Conservation (phyloP, 2,888 invertebrate genomes). For the Teleiodes luculella region DNA sequence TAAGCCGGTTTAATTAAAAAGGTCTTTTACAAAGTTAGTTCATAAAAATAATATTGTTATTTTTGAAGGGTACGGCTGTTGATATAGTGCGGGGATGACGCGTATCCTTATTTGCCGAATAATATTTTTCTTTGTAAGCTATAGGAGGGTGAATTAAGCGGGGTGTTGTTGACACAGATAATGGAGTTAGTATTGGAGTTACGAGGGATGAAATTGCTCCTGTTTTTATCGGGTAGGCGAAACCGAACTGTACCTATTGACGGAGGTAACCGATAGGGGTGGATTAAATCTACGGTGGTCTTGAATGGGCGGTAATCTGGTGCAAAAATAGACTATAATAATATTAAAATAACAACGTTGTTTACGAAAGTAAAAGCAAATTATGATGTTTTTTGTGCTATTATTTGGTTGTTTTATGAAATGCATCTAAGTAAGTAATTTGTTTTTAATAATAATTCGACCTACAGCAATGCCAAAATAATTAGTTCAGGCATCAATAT, state of each 20-base stretch:
- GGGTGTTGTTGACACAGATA: slow-evolving; percentile 63
- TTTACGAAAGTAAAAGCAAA: not conserved
- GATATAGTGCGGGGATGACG: slow-evolving; percentile 41
- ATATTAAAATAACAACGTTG: too few species aligned
- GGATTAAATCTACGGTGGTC: not conserved
- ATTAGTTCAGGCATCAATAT: not conserved
- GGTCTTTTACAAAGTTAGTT: slow-evolving; percentile 51
- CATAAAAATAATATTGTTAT: slow-evolving; percentile 72
- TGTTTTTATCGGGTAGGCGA: slow-evolving; percentile 24
- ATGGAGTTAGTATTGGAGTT: slow-evolving; percentile 52
- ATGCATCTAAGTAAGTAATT: too few species aligned
- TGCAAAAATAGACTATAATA: too few species aligned
- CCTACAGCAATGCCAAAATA: not conserved
- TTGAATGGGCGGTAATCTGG: too few species aligned
- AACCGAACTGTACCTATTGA: not conserved
- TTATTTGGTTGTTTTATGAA: too few species aligned
- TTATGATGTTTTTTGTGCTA: not conserved
- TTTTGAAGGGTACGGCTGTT: slow-evolving; percentile 40
- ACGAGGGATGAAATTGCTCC: slow-evolving; percentile 29
- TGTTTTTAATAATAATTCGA: too few species aligned
- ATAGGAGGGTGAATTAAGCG: slow-evolving; percentile 42
- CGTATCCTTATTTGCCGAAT: slow-evolving; percentile 45
- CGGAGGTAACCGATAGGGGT: slow-evolving; percentile 14
- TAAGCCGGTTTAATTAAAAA: slow-evolving; percentile 74
- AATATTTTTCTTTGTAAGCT: slow-evolving; percentile 52